A percentile compares a stretch with the other conserved stretches of the same genome.
These are phyloP conservation scores for Apamea sordens DNA, from an alignment of 2,888 invertebrate species.

Conservation along the genomic window DNA sequence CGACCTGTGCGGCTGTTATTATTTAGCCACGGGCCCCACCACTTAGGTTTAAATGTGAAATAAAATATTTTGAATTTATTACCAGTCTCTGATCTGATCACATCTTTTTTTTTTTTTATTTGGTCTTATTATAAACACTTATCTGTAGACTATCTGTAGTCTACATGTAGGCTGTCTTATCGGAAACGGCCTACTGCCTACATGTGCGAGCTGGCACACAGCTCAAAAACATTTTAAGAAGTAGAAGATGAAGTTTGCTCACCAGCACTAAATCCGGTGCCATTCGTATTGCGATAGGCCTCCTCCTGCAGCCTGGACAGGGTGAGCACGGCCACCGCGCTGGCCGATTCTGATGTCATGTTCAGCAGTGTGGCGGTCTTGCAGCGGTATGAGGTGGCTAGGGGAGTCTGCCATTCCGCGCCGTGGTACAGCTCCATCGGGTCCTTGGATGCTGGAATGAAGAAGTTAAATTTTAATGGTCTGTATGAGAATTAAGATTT, in stretches of 20 bases:
- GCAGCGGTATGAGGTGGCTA: conserved; percentile 94
- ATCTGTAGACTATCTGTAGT: no score
- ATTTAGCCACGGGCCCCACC: no score
- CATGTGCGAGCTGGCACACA: neutral
- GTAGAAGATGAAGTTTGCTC: conserved; percentile 64
- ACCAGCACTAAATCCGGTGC: conserved; percentile 92
- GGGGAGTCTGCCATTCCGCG: conserved; percentile 90
- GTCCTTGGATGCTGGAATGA: conserved; percentile 72
- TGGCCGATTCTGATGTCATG: conserved; percentile 81
- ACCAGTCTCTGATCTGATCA: neutral
- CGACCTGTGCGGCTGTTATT: no score
- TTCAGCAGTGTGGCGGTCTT: conserved; percentile 90
- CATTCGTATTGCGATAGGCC: conserved; percentile 91
- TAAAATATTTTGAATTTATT: neutral
- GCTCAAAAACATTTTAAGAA: no score
- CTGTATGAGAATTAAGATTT: neutral
- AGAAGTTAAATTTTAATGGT: neutral
- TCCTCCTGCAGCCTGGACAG: conserved; percentile 93
- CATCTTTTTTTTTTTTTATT: neutral
- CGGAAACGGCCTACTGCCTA: neutral
- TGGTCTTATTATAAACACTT: neutral
- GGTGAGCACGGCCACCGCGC: conserved; percentile 86
- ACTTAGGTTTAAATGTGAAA: neutral
- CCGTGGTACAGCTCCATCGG: conserved; percentile 87
- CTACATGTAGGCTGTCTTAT: no score